Percentiles rank a stretch among this genome's conserved stretches.
Conservation (phyloP, 30 jellyfish, hydroid and myxozoan species). For the Aurelia coerulea region DNA sequence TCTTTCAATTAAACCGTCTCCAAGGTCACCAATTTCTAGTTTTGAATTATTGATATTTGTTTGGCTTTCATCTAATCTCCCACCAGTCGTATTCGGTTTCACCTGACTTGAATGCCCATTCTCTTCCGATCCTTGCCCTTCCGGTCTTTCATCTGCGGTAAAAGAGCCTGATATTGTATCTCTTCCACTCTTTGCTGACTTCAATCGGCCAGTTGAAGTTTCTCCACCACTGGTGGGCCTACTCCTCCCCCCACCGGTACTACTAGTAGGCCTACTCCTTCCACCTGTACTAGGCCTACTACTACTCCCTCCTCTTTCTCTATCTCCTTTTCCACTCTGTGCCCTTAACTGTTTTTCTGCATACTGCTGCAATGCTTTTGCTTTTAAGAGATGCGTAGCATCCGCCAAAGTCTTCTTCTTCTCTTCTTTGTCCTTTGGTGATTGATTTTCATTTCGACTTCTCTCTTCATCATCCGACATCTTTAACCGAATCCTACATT, state of each 20-base stretch:
- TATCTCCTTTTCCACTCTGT: not conserved
- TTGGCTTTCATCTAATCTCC: not conserved
- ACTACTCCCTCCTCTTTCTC: not conserved
- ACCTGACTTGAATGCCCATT: not conserved
- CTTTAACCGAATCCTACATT: constrained; percentile 56
- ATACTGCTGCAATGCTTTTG: constrained; percentile 54
- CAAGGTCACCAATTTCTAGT: constrained; percentile 39
- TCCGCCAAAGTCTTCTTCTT: constrained; percentile 49
- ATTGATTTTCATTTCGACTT: constrained; percentile 11
- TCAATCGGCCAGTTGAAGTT: too few species aligned
- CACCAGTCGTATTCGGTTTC: not conserved
- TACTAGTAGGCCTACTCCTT: too few species aligned
- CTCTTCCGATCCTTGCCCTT: not conserved
- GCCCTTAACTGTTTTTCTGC: not conserved
- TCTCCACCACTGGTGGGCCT: too few species aligned
- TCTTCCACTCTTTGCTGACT: not conserved
- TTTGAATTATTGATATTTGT: constrained; percentile 31
- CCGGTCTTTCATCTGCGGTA: not conserved
- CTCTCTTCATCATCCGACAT: constrained; percentile 76
- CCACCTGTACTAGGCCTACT: too few species aligned
- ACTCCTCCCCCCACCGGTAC: too few species aligned
- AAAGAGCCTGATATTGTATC: not conserved
- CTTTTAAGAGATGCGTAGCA: constrained; percentile 74
- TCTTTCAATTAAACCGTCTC: constrained; percentile 30
- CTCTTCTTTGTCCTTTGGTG: constrained; percentile 21